Conservation (phyloP, 2,113 vertebrate genomes). For the Shinisaurus crocodilurus region DNA sequence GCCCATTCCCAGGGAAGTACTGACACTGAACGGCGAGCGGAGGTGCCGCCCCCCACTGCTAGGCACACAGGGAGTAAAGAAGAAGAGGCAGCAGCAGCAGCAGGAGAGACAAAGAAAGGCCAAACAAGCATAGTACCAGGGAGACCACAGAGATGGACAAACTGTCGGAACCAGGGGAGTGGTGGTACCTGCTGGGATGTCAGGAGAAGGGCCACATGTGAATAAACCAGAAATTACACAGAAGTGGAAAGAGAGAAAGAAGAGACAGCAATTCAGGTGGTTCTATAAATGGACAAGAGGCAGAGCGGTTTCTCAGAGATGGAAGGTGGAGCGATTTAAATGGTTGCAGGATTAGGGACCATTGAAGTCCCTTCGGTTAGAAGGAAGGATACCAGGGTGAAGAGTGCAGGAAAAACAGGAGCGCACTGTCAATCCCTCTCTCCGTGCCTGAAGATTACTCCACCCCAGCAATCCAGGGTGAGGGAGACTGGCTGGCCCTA, state of each 20-base stretch:
- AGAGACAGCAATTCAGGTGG: neutral
- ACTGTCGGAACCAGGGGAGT: neutral
- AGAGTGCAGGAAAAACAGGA: neutral
- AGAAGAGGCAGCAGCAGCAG: slow-evolving; percentile 17
- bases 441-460: neutral
- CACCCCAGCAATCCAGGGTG: neutral
- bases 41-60: neutral
- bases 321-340: neutral
- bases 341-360: neutral
- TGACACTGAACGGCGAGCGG: neutral
- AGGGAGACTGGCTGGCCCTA: neutral
- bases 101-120: neutral
- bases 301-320: neutral
- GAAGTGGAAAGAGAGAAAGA: neutral
- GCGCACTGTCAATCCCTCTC: neutral
- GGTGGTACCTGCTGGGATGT: neutral
- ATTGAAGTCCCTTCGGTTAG: neutral
- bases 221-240: too few relatives aligned
- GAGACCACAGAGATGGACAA: neutral
- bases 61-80: neutral
- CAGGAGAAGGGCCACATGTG: neutral
- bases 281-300: neutral
- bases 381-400: neutral
- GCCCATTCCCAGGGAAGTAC: neutral
- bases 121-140: neutral